A percentile compares a stretch with the other conserved stretches of the same genome.
Conservation (phyloP, 2,113 vertebrate genomes). For the Psophia crepitans region DNA sequence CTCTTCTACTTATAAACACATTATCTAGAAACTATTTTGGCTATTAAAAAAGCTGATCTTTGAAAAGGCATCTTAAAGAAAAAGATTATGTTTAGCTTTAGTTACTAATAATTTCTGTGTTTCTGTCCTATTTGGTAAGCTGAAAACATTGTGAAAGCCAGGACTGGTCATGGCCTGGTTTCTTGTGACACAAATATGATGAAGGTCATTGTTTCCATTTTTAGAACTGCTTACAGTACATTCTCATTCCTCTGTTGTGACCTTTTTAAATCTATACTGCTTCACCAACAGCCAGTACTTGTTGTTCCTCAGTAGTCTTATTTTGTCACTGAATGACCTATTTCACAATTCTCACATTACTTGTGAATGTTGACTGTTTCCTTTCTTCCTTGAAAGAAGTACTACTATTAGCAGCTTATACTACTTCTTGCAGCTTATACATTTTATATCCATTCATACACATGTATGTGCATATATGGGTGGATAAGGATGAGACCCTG, state of each 20-base stretch:
- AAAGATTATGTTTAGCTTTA: neutral
- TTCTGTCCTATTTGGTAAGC: neutral
- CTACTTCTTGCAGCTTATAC: neutral
- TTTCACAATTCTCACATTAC: neutral
- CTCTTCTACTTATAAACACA: neutral
- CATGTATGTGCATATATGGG: neutral
- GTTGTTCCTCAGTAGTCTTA: neutral
- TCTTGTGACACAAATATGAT: slow-evolving; percentile 5
- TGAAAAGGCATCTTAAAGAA: neutral
- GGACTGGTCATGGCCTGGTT: neutral
- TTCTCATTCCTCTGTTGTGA: slow-evolving; percentile 28
- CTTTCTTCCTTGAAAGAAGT: neutral
- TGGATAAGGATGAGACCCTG: neutral
- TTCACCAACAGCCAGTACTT: neutral
- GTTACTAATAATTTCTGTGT: neutral
- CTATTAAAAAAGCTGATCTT: neutral
- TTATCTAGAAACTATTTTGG: neutral
- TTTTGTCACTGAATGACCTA: neutral
- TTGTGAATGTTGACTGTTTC: neutral
- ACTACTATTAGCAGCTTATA: neutral
- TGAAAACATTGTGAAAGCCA: slow-evolving; percentile 15
- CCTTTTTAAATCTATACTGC: neutral
- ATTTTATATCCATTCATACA: neutral
- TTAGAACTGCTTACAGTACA: slow-evolving; percentile 46
- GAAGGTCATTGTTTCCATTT: slow-evolving; percentile 29